Evolutionary conservation across 2,888 invertebrate species (phyloP).

Genomic region (Meteorus colon): DNA sequence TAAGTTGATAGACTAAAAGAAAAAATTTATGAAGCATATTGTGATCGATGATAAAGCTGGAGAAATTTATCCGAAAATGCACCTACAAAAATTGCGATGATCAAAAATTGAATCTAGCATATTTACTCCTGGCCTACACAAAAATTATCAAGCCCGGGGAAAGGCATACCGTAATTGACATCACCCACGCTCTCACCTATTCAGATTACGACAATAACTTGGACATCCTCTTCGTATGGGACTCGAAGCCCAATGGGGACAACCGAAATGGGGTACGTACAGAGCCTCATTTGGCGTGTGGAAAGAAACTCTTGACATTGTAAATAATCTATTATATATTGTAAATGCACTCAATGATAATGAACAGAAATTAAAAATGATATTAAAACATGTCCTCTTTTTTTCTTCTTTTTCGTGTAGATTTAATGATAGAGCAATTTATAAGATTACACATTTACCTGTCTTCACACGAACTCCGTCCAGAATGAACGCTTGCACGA

Average conservation of each 20-base stretch:
- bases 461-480: slow-evolving; percentile 86
- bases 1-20: neutral
- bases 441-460: slow-evolving; percentile 73
- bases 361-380: slow-evolving; percentile 12
- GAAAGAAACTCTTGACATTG: slow-evolving; percentile 66
- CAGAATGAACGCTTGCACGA: slow-evolving; percentile 87
- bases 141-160: neutral
- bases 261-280: slow-evolving; percentile 67
- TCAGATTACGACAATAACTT: slow-evolving; percentile 59
- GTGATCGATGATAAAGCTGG: neutral
- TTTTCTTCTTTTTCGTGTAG: neutral
- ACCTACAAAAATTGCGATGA: neutral
- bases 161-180: neutral
- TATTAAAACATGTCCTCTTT: neutral
- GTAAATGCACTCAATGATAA: slow-evolving; percentile 59
- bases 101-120: slow-evolving; percentile 15
- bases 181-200: slow-evolving; percentile 66
- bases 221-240: slow-evolving; percentile 61
- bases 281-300: slow-evolving; percentile 67
- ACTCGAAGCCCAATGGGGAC: slow-evolving; percentile 60
- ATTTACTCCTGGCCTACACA: slow-evolving; percentile 19
- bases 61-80: neutral
- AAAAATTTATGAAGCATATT: slow-evolving; percentile 22
- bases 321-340: slow-evolving; percentile 66
- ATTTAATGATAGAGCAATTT: slow-evolving; percentile 17